Evolutionary conservation across 2,797 vertebrate species (phyloP).

Genomic region (Anomalospiza imberbis): DNA sequence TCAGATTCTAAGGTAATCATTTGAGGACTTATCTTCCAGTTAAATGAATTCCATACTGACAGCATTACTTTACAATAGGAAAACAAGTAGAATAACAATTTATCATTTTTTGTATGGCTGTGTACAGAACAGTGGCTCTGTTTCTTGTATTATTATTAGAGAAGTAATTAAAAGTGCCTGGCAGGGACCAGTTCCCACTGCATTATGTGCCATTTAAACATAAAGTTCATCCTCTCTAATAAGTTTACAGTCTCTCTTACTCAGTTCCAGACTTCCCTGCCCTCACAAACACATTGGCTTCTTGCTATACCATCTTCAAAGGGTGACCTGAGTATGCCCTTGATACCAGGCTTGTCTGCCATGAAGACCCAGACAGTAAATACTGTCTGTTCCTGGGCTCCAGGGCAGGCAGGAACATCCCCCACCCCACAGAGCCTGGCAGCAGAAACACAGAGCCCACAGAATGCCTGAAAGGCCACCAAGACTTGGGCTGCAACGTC

Average conservation of each 20-base stretch:
- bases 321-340: background rate
- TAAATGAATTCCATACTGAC: constrained; percentile 45
- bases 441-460: background rate
- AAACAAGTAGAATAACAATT: constrained; percentile 38
- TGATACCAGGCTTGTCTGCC: background rate
- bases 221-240: constrained; percentile 41
- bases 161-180: constrained; percentile 53
- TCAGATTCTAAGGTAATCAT: constrained; percentile 21
- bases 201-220: constrained; percentile 56
- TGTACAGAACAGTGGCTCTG: constrained; percentile 25
- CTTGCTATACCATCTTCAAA: constrained; percentile 6
- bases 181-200: constrained; percentile 51
- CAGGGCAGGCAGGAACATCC: background rate
- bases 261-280: constrained; percentile 24
- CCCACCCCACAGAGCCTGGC: rapidly evolving
- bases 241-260: constrained; percentile 47
- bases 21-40: constrained; percentile 17
- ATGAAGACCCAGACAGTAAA: background rate
- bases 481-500: background rate
- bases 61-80: constrained; percentile 28
- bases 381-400: background rate
- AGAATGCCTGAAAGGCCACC: rapidly evolving
- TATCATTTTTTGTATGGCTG: constrained; percentile 40
- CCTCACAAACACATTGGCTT: constrained; percentile 7
- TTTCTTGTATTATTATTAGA: constrained; percentile 43